Evolutionary conservation across 2,797 vertebrate genomes (phyloP), one percentile per base, ranked within the genome.

Genomic region (Odontamblyopus lacepedii): DNA sequence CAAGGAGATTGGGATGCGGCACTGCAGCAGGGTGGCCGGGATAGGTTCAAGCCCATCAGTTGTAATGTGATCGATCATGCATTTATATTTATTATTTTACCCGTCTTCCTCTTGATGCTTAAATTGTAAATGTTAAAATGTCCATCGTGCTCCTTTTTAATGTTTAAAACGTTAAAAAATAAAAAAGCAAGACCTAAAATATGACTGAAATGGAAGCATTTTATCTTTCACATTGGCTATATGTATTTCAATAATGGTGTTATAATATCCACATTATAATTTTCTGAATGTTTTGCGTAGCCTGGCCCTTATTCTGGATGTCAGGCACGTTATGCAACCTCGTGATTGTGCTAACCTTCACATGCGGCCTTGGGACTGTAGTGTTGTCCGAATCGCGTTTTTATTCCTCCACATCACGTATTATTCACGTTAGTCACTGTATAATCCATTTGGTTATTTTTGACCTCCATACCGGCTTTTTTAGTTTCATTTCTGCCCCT

Each of bases 1-100:
- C 44, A 4, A 18, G 13, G 63, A 50, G 62, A 3, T 13, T 29
- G 15, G 15, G 63, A 67, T 89, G 84, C 86, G 74, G 75, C 70
- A 80, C 12, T 61, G 78, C 82, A 69, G 83, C 71, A 71, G 72
- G 44, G 70, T 59, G 66, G 5, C 74, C 76, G 1, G 72, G 29
- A n/a, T 68, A 0, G 7, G 60, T 79, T 73, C 41, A 71, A 89
- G 91, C n/a, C n/a, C 9, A 44, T 44, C 41, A 44, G 13, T 83
- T 92, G 88, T 84, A 84, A 80, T 83, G 57, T 6, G 15, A 15
- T 16, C 57, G 13, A 60, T 29, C 29, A 44, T 13, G 11, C 16
- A 15, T 48, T 48, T 38, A 38, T 9, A 13, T 61, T 7, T 4
- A 15, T 4, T 9, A 27, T 60, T 4, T 4, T 15, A 16, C 16